phyloP scores from a whole-genome alignment of 2,888 invertebrate species.

The Melanotus villosus region DNA sequence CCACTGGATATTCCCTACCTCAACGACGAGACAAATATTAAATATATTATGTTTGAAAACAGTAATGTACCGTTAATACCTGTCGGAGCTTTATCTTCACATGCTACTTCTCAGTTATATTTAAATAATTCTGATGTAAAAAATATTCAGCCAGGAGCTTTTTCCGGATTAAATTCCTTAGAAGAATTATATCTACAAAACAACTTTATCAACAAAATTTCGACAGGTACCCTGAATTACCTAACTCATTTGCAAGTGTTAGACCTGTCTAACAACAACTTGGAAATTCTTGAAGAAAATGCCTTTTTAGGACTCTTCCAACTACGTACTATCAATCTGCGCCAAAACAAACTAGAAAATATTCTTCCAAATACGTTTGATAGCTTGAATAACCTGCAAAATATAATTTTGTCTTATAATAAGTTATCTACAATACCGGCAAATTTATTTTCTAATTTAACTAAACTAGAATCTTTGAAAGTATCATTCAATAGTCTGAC shows the following conservation, averaged over 20 bases:
- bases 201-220: neutral
- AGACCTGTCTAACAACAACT: slow-evolving; percentile 1
- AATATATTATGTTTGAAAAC: too few relatives aligned
- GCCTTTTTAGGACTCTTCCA: slow-evolving; percentile 6
- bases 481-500: slow-evolving; percentile 28
- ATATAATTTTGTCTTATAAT: slow-evolving; percentile 21
- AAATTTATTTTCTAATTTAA: neutral
- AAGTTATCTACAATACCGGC: neutral
- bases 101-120: neutral
- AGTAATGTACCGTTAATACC: too few relatives aligned
- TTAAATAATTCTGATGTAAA: neutral
- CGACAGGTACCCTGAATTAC: neutral
- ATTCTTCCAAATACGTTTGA: neutral
- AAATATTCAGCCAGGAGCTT: slow-evolving; percentile 12
- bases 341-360: neutral
- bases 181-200: slow-evolving; percentile 17
- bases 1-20: too few relatives aligned
- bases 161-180: slow-evolving; percentile 4
- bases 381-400: neutral
- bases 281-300: slow-evolving; percentile 9
- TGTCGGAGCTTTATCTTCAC: too few relatives aligned
- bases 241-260: neutral
- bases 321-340: neutral
- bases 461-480: neutral
- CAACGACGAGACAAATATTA: too few relatives aligned